A percentile compares a stretch with the other conserved stretches of the same genome.
Evolutionary conservation across 2,888 invertebrate species (phyloP).

Genomic region (Caenorhabditis sp.): DNA sequence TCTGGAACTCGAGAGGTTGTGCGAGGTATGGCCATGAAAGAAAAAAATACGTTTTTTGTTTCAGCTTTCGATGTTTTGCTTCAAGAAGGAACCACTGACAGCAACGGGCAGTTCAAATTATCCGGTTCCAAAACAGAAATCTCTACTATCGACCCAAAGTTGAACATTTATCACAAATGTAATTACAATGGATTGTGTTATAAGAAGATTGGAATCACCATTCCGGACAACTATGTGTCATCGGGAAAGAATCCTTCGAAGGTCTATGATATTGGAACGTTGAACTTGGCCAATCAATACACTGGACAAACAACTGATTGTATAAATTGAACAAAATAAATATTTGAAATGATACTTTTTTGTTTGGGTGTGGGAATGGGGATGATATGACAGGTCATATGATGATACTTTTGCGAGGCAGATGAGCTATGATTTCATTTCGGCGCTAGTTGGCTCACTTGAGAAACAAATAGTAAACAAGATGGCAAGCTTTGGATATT

Average conservation of each 20-base stretch:
- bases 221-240: slow-evolving; percentile 52
- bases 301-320: slow-evolving; percentile 57
- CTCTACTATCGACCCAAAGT: slow-evolving; percentile 50
- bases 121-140: slow-evolving; percentile 52
- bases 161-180: slow-evolving; percentile 59
- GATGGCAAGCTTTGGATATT: no score
- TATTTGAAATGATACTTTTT: background rate
- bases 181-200: slow-evolving; percentile 56
- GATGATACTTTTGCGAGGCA: no score
- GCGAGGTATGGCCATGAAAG: no score
- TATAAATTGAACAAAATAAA: slow-evolving; percentile 32
- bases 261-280: slow-evolving; percentile 53
- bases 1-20: no score
- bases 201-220: slow-evolving; percentile 57
- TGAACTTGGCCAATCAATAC: slow-evolving; percentile 56
- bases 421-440: no score
- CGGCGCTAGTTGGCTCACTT: no score
- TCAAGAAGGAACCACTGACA: slow-evolving; percentile 36
- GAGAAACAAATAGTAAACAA: no score
- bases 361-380: background rate
- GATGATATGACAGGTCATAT: no score
- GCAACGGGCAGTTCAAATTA: slow-evolving; percentile 49
- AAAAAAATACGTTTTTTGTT: no score
- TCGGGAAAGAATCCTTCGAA: slow-evolving; percentile 45
- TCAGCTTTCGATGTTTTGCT: slow-evolving; percentile 49